phyloP scores from a whole-genome alignment of 30 jellyfish, hydroid and myxozoan species.

The Calvadosia cruxmelitensis region DNA sequence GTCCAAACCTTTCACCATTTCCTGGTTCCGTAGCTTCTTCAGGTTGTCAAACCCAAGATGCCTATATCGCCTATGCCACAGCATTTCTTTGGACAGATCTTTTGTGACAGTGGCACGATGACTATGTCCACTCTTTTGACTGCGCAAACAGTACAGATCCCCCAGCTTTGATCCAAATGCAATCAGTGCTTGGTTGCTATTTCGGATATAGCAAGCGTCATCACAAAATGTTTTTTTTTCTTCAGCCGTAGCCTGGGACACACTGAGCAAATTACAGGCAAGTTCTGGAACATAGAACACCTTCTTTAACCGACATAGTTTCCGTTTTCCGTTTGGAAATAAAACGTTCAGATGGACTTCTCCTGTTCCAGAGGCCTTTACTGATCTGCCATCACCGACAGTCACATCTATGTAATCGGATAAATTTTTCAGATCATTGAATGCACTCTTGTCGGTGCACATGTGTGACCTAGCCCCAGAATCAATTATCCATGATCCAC shows the following conservation, averaged over 20 bases:
- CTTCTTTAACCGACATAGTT: not conserved
- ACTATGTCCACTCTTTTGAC: no score
- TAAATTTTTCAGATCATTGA: no score
- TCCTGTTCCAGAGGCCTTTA: constrained; percentile 16
- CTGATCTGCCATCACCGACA: no score
- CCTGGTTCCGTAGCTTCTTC: not conserved
- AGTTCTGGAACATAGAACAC: not conserved
- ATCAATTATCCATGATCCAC: constrained; percentile 47
- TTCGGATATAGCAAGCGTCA: no score
- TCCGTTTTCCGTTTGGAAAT: constrained; percentile 11
- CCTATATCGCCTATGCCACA: constrained; percentile 44
- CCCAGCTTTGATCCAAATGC: no score
- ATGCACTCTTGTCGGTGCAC: no score
- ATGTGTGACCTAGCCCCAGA: constrained; percentile 39
- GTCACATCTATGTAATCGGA: no score
- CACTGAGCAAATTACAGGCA: constrained; percentile 2
- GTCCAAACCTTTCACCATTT: constrained; percentile 28
- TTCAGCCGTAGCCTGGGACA: constrained; percentile 9
- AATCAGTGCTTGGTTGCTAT: no score
- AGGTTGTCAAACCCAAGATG: constrained; percentile 7
- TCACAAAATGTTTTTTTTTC: constrained; percentile 4
- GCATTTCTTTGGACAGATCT: constrained; percentile 1
- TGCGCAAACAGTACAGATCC: no score
- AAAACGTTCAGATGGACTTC: not conserved
- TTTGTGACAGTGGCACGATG: no score